phyloP scores from a whole-genome alignment of 1,140 invertebrate species.

The Latrodectus geometricus region DNA sequence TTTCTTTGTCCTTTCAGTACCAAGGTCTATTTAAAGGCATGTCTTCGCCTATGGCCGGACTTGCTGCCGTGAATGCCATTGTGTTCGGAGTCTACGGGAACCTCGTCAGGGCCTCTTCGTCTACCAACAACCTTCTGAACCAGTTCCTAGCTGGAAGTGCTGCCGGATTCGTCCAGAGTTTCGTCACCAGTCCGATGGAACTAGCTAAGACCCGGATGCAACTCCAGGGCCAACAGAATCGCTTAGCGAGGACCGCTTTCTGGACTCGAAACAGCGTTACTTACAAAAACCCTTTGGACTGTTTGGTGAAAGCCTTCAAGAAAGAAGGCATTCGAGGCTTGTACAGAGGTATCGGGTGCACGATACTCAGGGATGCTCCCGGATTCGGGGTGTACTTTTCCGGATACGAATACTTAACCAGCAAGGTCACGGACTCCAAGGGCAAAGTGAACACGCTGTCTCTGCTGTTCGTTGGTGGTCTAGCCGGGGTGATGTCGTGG shows the following conservation, averaged over 20 bases:
- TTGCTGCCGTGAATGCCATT: slow-evolving; percentile 88
- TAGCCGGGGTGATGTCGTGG: slow-evolving; percentile 88
- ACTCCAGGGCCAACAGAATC: slow-evolving; percentile 68
- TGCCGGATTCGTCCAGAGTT: slow-evolving; percentile 77
- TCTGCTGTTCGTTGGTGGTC: slow-evolving; percentile 82
- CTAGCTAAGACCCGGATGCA: slow-evolving; percentile 88
- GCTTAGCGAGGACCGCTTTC: slow-evolving; percentile 3
- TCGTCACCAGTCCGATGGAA: slow-evolving; percentile 87
- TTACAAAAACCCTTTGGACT: slow-evolving; percentile 75
- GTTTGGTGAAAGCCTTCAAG: slow-evolving; percentile 75
- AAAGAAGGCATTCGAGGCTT: slow-evolving; percentile 78
- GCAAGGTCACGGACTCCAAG: slow-evolving; percentile 65
- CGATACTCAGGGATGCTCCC: slow-evolving; percentile 77
- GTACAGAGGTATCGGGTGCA: slow-evolving; percentile 81
- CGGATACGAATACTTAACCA: slow-evolving; percentile 78
- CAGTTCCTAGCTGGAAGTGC: slow-evolving; percentile 80
- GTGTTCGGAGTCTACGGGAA: slow-evolving; percentile 92
- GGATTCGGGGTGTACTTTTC: slow-evolving; percentile 80
- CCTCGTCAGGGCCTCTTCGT: slow-evolving; percentile 74
- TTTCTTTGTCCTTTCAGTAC: slow-evolving; percentile 68
- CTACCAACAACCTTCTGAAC: slow-evolving; percentile 71
- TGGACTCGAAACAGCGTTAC: slow-evolving; percentile 49
- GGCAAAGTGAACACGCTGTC: slow-evolving; percentile 70
- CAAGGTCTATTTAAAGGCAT: slow-evolving; percentile 84
- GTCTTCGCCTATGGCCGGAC: slow-evolving; percentile 84